Conservation (phyloP, 2,113 vertebrate genomes). For the Crotalus tigris region DNA sequence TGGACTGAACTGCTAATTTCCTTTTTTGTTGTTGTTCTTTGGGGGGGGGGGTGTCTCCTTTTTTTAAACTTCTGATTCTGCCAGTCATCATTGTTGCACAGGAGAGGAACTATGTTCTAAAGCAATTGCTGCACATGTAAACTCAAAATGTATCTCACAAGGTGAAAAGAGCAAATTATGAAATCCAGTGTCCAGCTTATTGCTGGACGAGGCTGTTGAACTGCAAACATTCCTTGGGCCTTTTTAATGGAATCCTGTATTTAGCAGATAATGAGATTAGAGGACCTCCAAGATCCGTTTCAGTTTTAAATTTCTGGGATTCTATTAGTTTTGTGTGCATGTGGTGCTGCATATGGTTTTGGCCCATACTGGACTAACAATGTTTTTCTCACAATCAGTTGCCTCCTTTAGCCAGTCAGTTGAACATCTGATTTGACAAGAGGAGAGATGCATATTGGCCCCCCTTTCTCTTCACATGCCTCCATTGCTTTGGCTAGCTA, state of each 20-base stretch:
- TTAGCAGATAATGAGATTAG: not conserved
- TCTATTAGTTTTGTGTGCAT: not conserved
- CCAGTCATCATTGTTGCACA: not conserved
- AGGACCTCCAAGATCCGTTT: not conserved
- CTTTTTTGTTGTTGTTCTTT: not conserved
- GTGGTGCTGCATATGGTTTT: not conserved
- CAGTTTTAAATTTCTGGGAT: not conserved
- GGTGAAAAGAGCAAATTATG: not conserved
- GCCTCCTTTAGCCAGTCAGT: not conserved
- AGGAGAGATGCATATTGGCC: not conserved
- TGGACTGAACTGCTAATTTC: not conserved
- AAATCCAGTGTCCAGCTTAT: not conserved
- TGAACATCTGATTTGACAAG: not conserved
- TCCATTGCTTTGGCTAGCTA: not conserved
- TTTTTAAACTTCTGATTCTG: not conserved
- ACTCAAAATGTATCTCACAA: not conserved
- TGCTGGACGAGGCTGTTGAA: not conserved
- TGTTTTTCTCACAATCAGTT: not conserved
- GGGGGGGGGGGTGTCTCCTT: no score
- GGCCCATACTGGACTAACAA: not conserved
- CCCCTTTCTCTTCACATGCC: not conserved
- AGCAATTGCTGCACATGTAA: not conserved
- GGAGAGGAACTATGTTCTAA: not conserved
- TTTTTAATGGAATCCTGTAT: not conserved
- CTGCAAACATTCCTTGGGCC: not conserved